Conservation (phyloP, 35 echinoderm and acorn worm species). For the Ptychodera flava region DNA sequence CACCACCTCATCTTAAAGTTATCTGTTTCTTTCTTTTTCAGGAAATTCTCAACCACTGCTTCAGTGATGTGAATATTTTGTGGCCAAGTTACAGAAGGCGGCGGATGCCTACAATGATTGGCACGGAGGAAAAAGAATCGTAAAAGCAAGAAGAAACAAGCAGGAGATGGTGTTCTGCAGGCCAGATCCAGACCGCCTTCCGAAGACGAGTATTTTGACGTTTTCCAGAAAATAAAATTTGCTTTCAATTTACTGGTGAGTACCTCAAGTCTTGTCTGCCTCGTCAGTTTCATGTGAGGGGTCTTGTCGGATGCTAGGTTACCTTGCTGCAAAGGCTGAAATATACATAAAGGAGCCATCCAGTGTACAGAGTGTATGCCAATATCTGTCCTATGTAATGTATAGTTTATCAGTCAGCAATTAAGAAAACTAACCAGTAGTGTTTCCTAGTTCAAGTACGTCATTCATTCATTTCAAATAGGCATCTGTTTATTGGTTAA, state of each 20-base stretch:
- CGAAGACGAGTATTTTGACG: constrained; percentile 65
- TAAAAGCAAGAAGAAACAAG: constrained; percentile 56
- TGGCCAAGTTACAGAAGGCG: constrained; percentile 90
- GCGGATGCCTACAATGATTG: constrained; percentile 91
- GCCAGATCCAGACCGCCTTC: constrained; percentile 86
- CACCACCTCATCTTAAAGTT: no score
- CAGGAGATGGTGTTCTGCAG: constrained; percentile 71
- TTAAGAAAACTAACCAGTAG: no score
- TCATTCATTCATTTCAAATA: no score
- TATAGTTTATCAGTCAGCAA: no score
- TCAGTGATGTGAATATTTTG: constrained; percentile 93
- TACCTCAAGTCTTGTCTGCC: neutral
- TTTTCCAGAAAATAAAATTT: constrained; percentile 94
- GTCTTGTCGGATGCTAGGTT: no score
- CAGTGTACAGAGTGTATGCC: no score
- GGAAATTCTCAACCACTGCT: constrained; percentile 95
- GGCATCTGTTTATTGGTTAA: no score
- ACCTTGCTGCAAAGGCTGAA: no score
- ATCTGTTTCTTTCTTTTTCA: constrained; percentile 47
- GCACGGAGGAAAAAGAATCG: constrained; percentile 21
- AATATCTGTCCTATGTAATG: no score
- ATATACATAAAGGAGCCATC: no score
- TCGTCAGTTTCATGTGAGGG: no score
- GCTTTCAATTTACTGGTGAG: constrained; percentile 90
- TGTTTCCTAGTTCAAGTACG: no score